Evolutionary conservation across 1,140 invertebrate genomes (phyloP), one percentile per base, ranked within the genome.

Genomic region (Hermetia illucens): DNA sequence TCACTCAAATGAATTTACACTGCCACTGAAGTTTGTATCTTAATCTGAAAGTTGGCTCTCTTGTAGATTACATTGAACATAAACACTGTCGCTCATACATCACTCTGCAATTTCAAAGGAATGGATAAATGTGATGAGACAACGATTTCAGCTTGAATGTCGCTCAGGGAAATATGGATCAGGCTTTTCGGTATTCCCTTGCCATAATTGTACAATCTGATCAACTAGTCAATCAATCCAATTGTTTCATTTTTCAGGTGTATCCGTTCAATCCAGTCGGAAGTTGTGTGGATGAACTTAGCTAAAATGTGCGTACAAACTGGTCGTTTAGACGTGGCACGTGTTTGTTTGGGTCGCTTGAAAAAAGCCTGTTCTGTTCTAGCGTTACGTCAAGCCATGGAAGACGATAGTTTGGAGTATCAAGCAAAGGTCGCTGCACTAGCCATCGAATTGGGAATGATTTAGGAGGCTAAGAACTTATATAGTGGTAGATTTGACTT

Each of bases 291-390:
- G 94, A 79, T 82, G 36, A 95, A 90, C 53, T 76, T 99, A 59
- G 94, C 94, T 0, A 79, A 80, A 61, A 93, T 93, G 77, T 97
- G 93, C 60, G 91, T 99, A 0, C 86, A 93, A 58, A 87, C 86
- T 1, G 77, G 82, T 44, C 74, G 93, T 24, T 61, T 97, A 10
- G 93, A 98, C 59, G 92, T 98, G 40, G 94, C 93, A 1, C 75
- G 78, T 41, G 77, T 98, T 8, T 98, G 95, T 63, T 66, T 98
- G 32, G 88, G 92, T 0, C 91, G 96, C 56, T 88, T 96, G 82
- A 82, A 83, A 19, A 79, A 95, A 63, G 86, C 89, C 0, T 72
- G 81, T 59, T 90, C 86, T 10, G 87, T 90, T 3, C 70, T 82
- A 41, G 84, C 86, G 19, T 60, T 97, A 6, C 72, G 86, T 33